Conservation (phyloP, 37 sponge, comb jelly and placozoan species). For the Sycon ciliatum region DNA sequence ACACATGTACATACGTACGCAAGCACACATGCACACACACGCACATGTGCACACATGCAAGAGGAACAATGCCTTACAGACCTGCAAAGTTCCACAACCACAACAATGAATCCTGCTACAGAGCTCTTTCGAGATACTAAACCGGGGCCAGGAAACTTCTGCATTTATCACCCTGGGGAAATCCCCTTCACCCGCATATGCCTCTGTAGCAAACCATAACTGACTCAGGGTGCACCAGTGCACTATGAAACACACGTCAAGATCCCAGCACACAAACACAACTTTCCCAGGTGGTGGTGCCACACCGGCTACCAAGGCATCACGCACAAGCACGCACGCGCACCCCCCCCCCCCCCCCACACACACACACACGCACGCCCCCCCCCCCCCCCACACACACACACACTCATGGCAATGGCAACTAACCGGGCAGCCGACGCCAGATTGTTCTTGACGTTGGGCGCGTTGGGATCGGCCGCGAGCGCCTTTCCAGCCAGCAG, state of each 20-base stretch:
- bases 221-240: too few species aligned
- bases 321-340: neutral
- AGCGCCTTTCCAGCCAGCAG: constrained; percentile 78
- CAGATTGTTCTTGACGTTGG: constrained; percentile 84
- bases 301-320: neutral
- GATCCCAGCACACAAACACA: neutral
- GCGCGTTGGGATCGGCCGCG: constrained; percentile 91
- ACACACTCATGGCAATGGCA: too few species aligned
- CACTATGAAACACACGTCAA: too few species aligned
- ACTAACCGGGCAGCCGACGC: constrained; percentile 71
- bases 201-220: too few species aligned
- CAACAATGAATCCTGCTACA: too few species aligned
- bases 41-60: neutral
- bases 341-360: too few species aligned
- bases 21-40: neutral
- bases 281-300: neutral
- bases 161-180: too few species aligned
- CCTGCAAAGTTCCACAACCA: neutral
- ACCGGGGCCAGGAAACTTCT: too few species aligned
- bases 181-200: too few species aligned
- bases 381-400: too few species aligned
- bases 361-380: too few species aligned
- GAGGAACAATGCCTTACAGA: neutral
- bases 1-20: neutral
- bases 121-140: too few species aligned